phyloP scores from a whole-genome alignment of 2,888 invertebrate genomes.

The Rhamphomyia laevipes region DNA sequence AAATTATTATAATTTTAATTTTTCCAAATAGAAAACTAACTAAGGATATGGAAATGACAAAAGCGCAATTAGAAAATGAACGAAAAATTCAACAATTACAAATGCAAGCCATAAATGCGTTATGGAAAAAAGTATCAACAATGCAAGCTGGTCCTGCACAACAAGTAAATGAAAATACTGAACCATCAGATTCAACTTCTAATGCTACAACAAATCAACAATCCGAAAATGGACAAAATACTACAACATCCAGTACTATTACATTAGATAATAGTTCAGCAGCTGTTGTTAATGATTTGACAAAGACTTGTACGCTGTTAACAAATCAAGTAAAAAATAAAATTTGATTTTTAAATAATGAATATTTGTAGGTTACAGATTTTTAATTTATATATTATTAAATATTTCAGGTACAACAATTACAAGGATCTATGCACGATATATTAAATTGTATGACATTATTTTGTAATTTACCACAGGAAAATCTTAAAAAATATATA shows the following conservation, averaged over 20 bases:
- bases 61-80: constrained; percentile 73
- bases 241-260: constrained; percentile 13
- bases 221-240: neutral
- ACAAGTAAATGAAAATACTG: constrained; percentile 25
- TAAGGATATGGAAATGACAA: constrained; percentile 74
- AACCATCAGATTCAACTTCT: neutral
- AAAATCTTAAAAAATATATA: constrained; percentile 28
- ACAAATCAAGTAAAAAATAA: constrained; percentile 55
- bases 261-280: constrained; percentile 46
- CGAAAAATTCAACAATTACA: constrained; percentile 75
- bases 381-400: neutral
- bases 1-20: constrained; percentile 7
- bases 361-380: too few relatives aligned
- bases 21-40: constrained; percentile 54
- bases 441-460: constrained; percentile 58
- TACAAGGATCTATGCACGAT: constrained; percentile 68
- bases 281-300: constrained; percentile 52
- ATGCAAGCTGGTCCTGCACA: constrained; percentile 35
- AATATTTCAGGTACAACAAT: constrained; percentile 52
- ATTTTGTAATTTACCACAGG: constrained; percentile 37
- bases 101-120: constrained; percentile 80
- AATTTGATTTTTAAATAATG: too few relatives aligned
- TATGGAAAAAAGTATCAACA: constrained; percentile 77
- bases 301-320: constrained; percentile 61
- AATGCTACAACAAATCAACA: constrained; percentile 11